These are phyloP conservation scores for Hoplodrina blanda DNA, from an alignment of 2,888 invertebrate genomes.

Conservation along the genomic window DNA sequence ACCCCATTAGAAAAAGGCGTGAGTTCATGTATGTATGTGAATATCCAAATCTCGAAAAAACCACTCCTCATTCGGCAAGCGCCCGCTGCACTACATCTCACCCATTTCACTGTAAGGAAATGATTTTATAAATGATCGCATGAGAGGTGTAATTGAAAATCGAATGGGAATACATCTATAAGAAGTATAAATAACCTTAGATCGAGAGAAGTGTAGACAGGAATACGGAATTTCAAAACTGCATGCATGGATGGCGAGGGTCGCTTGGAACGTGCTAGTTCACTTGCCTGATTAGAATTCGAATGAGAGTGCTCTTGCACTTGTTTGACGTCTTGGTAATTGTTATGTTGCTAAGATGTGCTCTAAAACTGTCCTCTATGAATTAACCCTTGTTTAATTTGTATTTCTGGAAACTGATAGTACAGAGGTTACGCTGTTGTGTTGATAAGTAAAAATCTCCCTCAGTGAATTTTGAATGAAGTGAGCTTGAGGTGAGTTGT, in stretches of 20 bases:
- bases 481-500: too few species aligned
- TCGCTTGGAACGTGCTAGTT: constrained; percentile 59
- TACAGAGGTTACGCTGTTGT: too few species aligned
- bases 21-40: too few species aligned
- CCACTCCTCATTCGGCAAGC: background rate
- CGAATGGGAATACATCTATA: constrained; percentile 50
- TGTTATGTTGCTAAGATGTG: too few species aligned
- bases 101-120: constrained; percentile 28
- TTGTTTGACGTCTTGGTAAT: background rate
- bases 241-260: constrained; percentile 66
- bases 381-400: too few species aligned
- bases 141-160: constrained; percentile 46
- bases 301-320: background rate
- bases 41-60: background rate
- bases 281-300: constrained; percentile 47
- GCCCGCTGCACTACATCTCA: background rate
- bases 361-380: background rate
- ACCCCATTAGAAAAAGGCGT: too few species aligned
- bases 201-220: constrained; percentile 62
- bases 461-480: too few species aligned
- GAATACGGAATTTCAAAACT: constrained; percentile 74
- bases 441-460: too few species aligned
- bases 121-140: constrained; percentile 48
- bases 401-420: too few species aligned
- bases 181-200: constrained; percentile 58